Percentiles rank a stretch among this genome's conserved stretches.
phyloP scores from a whole-genome alignment of 2,113 vertebrate species.

The Polypterus senegalus region DNA sequence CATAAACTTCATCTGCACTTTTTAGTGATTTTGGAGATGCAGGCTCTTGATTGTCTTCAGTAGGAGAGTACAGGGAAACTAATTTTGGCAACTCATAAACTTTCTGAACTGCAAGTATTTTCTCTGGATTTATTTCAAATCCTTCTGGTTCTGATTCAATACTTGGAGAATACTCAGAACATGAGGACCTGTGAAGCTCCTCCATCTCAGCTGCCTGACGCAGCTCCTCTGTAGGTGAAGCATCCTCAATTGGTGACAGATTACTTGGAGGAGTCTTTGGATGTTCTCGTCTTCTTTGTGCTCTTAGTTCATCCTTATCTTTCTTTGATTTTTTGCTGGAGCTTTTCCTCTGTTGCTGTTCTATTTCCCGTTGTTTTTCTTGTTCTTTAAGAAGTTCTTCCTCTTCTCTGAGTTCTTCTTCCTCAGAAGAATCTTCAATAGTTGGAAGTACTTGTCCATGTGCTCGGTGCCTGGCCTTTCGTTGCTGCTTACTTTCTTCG shows the following conservation, averaged over 20 bases:
- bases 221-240: conserved; percentile 71
- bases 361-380: conserved; percentile 74
- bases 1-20: conserved; percentile 84
- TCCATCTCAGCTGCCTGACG: conserved; percentile 64
- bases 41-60: conserved; percentile 48
- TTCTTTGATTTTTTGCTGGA: conserved; percentile 91
- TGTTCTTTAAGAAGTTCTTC: conserved; percentile 86
- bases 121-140: conserved; percentile 80
- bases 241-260: conserved; percentile 63
- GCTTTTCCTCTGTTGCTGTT: conserved; percentile 62
- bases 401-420: conserved; percentile 79
- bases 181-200: conserved; percentile 67
- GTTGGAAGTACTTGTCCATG: conserved; percentile 74
- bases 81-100: conserved; percentile 69
- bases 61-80: conserved; percentile 75
- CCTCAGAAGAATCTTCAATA: conserved; percentile 91
- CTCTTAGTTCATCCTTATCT: conserved; percentile 88
- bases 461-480: conserved; percentile 76
- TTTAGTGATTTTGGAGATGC: conserved; percentile 51
- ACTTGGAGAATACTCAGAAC: conserved; percentile 78
- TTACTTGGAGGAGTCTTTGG: conserved; percentile 86
- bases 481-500: conserved; percentile 76
- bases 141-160: conserved; percentile 84
- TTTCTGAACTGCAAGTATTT: conserved; percentile 86
- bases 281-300: conserved; percentile 70